phyloP scores from a whole-genome alignment of 2,113 vertebrate genomes.

The Peromyscus polionotus region DNA sequence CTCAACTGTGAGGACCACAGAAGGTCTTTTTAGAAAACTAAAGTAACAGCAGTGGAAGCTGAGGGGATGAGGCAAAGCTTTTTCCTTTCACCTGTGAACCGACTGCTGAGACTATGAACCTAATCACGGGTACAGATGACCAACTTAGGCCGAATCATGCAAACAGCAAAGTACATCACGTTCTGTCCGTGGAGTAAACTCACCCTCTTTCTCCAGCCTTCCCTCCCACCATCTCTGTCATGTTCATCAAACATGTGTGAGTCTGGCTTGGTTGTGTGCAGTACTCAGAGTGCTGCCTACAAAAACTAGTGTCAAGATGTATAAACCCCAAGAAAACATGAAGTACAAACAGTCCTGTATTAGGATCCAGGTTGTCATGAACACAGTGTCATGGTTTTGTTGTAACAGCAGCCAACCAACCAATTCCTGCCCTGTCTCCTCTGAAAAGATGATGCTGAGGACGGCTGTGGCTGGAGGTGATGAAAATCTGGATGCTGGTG shows the following conservation, averaged over 20 bases:
- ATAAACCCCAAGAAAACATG: background rate
- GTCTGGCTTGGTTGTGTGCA: background rate
- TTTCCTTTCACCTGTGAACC: background rate
- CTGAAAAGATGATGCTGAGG: fast-evolving
- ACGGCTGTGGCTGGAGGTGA: background rate
- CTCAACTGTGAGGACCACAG: background rate
- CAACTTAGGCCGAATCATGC: background rate
- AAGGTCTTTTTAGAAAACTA: background rate
- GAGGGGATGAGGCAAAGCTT: background rate
- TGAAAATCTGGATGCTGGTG: background rate
- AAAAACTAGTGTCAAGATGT: background rate
- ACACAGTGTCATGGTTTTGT: fast-evolving
- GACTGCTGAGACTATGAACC: background rate
- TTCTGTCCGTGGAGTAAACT: background rate
- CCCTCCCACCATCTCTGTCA: background rate
- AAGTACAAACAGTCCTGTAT: background rate
- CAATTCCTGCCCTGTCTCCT: background rate
- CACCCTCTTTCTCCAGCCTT: background rate
- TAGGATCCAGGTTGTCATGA: background rate
- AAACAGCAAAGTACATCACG: background rate
- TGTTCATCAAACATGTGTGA: background rate
- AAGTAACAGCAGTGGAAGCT: background rate
- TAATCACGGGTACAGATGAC: background rate
- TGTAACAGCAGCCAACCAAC: background rate
- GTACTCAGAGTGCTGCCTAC: background rate